Conservation (phyloP, 2,113 vertebrate genomes). For the Sylvicapra grimmia region DNA sequence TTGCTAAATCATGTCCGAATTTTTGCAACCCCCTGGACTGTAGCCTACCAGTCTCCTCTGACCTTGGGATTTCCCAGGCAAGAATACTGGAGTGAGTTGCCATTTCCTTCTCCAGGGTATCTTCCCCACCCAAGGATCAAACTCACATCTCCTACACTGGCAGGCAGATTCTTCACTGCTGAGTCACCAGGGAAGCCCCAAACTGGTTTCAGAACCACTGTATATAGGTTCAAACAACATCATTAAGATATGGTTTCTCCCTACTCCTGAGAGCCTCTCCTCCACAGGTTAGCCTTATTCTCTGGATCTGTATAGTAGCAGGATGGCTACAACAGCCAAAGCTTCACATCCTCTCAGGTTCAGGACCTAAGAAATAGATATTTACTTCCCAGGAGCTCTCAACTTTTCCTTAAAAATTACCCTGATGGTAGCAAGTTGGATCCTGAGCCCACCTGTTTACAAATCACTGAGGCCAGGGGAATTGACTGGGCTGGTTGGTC, state of each 20-base stretch:
- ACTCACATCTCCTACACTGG: not conserved
- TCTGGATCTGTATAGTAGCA: not conserved
- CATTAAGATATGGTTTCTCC: not conserved
- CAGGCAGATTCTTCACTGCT: not conserved
- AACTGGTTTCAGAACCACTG: not conserved
- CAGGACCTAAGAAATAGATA: not conserved
- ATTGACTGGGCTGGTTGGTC: not conserved
- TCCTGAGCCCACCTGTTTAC: not conserved
- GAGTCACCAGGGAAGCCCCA: not conserved
- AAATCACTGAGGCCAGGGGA: not conserved
- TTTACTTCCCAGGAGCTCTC: not conserved
- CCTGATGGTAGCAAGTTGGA: not conserved
- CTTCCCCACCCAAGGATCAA: not conserved
- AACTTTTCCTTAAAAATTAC: not conserved
- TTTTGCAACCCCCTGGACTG: not conserved
- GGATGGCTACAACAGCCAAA: not conserved
- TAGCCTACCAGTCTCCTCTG: not conserved
- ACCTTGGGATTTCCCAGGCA: not conserved
- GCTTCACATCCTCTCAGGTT: not conserved
- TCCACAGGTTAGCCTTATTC: not conserved
- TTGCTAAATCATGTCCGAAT: not conserved
- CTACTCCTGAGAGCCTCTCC: rapidly evolving
- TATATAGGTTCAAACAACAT: not conserved
- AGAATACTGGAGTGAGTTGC: not conserved
- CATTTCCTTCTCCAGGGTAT: not conserved